phyloP scores from a whole-genome alignment of 2,797 vertebrate genomes.

The Ctenopoma kingsleyae region DNA sequence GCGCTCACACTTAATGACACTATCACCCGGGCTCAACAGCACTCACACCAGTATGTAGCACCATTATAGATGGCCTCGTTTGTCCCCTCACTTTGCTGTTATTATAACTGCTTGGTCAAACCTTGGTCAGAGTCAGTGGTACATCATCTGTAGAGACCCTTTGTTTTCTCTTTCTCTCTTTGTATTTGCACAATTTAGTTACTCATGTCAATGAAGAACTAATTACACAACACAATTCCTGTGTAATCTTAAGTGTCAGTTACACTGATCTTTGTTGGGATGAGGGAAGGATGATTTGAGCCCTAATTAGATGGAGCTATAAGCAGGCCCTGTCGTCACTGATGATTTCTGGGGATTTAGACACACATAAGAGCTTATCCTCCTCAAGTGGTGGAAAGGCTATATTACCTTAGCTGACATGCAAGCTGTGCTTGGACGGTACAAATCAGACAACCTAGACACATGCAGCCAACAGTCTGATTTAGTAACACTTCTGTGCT shows the following conservation, averaged over 20 bases:
- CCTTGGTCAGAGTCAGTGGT: conserved; percentile 8
- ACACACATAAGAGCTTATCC: conserved; percentile 73
- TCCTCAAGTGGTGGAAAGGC: conserved; percentile 59
- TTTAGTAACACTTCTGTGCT: conserved; percentile 2
- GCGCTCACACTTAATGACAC: conserved; percentile 77
- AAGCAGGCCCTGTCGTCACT: conserved; percentile 48
- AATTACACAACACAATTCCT: conserved; percentile 19
- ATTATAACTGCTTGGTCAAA: conserved; percentile 49
- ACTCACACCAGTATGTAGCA: conserved; percentile 41
- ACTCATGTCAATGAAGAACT: neutral
- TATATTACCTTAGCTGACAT: conserved; percentile 63
- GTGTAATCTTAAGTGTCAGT: conserved; percentile 24
- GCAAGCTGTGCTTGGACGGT: conserved; percentile 42
- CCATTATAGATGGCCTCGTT: conserved; percentile 62
- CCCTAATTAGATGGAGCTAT: conserved; percentile 72
- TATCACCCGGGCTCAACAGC: conserved; percentile 65
- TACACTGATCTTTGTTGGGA: conserved; percentile 28
- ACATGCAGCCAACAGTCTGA: conserved; percentile 1
- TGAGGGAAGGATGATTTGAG: conserved; percentile 43
- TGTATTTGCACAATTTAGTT: neutral
- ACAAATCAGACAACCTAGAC: conserved; percentile 37
- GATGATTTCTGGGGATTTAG: conserved; percentile 75
- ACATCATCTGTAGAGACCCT: conserved; percentile 19
- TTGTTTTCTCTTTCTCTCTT: conserved; percentile 35
- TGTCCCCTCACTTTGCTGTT: conserved; percentile 48